Evolutionary conservation across 2,797 vertebrate genomes (phyloP).

Genomic region (Ptychadena robeensis): DNA sequence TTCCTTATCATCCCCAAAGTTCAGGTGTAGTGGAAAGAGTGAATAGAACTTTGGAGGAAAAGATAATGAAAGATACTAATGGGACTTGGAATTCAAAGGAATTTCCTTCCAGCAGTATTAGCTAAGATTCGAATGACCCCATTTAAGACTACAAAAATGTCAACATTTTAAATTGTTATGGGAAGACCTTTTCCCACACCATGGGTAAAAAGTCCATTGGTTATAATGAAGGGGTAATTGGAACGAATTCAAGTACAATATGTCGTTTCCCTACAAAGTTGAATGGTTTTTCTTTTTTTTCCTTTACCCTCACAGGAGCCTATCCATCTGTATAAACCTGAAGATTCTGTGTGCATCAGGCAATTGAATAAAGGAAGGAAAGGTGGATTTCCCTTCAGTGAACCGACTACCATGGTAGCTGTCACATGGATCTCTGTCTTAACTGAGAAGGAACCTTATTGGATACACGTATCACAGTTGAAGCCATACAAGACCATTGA

Average conservation of each 20-base stretch:
- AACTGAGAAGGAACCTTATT: too few species aligned
- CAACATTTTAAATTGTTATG: background rate
- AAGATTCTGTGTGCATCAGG: background rate
- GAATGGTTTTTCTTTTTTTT: background rate
- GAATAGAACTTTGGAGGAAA: background rate
- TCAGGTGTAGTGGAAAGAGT: background rate
- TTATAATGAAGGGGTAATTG: too few species aligned
- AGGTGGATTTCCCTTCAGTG: background rate
- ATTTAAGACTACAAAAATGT: rapidly evolving
- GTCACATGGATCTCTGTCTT: too few species aligned
- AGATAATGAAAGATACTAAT: background rate
- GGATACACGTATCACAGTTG: too few species aligned
- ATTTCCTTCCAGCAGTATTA: background rate
- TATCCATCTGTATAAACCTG: background rate
- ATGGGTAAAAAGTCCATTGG: too few species aligned
- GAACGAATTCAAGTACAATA: too few species aligned
- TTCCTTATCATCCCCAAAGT: too few species aligned
- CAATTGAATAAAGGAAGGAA: background rate
- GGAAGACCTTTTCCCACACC: too few species aligned
- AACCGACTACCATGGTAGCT: too few species aligned
- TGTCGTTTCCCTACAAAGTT: background rate
- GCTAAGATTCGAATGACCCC: background rate
- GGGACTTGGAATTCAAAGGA: background rate
- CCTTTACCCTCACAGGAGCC: background rate
- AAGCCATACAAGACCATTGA: too few species aligned